Evolutionary conservation across 2,113 vertebrate species (phyloP).

Genomic region (Hassar affinis): DNA sequence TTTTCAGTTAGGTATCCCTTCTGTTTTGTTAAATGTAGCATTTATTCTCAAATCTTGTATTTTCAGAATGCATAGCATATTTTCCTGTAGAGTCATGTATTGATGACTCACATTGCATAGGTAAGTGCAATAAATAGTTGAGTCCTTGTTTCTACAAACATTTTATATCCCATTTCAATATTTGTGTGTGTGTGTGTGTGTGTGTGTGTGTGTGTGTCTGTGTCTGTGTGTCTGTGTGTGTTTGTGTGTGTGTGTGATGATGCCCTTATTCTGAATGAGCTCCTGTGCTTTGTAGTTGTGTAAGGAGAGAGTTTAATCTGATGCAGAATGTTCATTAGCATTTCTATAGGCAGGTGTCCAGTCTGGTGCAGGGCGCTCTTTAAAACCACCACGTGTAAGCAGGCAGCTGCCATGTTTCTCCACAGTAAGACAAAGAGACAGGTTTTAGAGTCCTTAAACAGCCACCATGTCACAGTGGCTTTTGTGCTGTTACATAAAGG

Average conservation of each 20-base stretch:
- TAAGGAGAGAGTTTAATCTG: slow-evolving; percentile 4
- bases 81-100: neutral
- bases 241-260: neutral
- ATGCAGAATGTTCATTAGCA: slow-evolving; percentile 29
- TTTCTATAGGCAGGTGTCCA: slow-evolving; percentile 34
- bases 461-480: neutral
- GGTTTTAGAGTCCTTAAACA: neutral
- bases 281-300: neutral
- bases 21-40: neutral
- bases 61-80: neutral
- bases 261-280: neutral
- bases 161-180: neutral
- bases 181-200: neutral
- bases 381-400: slow-evolving; percentile 38
- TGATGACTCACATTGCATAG: neutral
- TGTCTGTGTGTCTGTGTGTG: too few relatives aligned
- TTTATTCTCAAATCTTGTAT: neutral
- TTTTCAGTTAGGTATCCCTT: neutral
- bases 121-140: neutral
- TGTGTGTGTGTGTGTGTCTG: neutral
- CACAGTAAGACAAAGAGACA: neutral
- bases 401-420: slow-evolving; percentile 22
- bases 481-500: neutral
- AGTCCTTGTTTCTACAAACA: neutral
- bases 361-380: slow-evolving; percentile 7